Conservation (phyloP, 2,888 invertebrate genomes). For the Pseudolycoriella hygida region DNA sequence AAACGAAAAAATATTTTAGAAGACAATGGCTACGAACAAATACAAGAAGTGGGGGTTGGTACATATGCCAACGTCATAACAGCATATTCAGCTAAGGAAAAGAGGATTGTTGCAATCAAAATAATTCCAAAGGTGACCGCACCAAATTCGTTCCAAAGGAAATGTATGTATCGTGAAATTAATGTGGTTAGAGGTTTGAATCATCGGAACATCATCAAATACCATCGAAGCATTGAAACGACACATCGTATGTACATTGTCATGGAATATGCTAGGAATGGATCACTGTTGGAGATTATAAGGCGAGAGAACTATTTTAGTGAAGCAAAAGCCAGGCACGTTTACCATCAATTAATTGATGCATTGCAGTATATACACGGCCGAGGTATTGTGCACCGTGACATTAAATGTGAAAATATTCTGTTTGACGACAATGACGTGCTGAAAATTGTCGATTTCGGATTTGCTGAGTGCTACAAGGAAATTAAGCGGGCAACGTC, state of each 20-base stretch:
- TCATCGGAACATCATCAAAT: constrained; percentile 62
- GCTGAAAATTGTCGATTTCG: constrained; percentile 67
- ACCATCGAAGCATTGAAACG: constrained; percentile 69
- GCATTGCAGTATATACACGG: constrained; percentile 65
- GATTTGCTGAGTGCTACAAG: constrained; percentile 46
- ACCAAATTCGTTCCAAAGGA: constrained; percentile 60
- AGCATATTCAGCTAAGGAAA: constrained; percentile 54
- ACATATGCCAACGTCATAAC: constrained; percentile 71
- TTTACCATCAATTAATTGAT: constrained; percentile 55
- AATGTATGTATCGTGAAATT: constrained; percentile 66
- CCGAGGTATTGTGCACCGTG: constrained; percentile 56
- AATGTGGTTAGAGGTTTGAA: constrained; percentile 65
- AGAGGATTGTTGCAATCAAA: constrained; percentile 61
- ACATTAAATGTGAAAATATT: constrained; percentile 71
- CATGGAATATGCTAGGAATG: constrained; percentile 70
- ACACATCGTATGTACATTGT: constrained; percentile 70
- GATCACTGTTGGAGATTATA: constrained; percentile 59
- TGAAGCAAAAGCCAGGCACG: constrained; percentile 45
- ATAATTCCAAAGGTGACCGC: constrained; percentile 70
- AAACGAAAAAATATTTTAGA: constrained; percentile 30
- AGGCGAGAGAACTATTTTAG: constrained; percentile 53
- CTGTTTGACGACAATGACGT: constrained; percentile 50
- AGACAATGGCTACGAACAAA: constrained; percentile 56
- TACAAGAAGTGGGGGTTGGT: constrained; percentile 62
- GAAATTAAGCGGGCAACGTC: background rate